A percentile compares a stretch with the other conserved stretches of the same genome.
These are phyloP conservation scores for Thamnophis sirtalis DNA, from an alignment of 2,113 vertebrate species.

Conservation along the genomic window DNA sequence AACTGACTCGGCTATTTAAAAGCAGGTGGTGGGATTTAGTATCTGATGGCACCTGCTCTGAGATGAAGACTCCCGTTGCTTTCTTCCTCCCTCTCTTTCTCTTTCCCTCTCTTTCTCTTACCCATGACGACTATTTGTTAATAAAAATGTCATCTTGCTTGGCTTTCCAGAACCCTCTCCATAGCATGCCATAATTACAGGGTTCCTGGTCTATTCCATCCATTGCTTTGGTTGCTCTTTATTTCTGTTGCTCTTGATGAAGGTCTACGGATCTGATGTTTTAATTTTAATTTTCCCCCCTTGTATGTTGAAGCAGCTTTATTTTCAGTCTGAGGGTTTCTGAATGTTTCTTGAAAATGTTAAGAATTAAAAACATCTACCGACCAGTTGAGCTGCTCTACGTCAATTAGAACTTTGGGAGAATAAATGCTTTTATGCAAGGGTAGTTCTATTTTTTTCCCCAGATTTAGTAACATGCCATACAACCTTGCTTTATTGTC, in stretches of 20 bases:
- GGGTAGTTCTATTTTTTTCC: constrained; percentile 64
- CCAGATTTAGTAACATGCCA: constrained; percentile 58
- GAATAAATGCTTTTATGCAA: constrained; percentile 44
- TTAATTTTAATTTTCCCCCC: constrained; percentile 63
- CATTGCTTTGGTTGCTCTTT: constrained; percentile 80
- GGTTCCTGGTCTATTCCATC: constrained; percentile 81
- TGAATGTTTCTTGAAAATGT: constrained; percentile 64
- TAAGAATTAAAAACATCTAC: constrained; percentile 49
- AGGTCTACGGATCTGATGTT: constrained; percentile 66
- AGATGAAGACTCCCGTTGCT: constrained; percentile 67
- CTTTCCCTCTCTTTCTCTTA: constrained; percentile 74
- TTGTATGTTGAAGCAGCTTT: constrained; percentile 63
- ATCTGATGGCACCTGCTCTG: constrained; percentile 77
- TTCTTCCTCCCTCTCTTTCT: constrained; percentile 70
- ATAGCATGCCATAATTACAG: constrained; percentile 95
- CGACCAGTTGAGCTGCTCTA: constrained; percentile 36
- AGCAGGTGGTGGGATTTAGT: constrained; percentile 83
- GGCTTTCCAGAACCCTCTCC: constrained; percentile 89
- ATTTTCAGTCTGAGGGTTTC: constrained; percentile 70
- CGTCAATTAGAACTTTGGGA: constrained; percentile 58
- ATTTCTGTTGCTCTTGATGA: constrained; percentile 70
- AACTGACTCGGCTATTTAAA: constrained; percentile 76
- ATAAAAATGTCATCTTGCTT: constrained; percentile 86
- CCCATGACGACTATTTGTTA: constrained; percentile 84
- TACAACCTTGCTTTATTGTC: constrained; percentile 59